phyloP scores from a whole-genome alignment of 2,797 vertebrate species.

The Muscicapa comitata region DNA sequence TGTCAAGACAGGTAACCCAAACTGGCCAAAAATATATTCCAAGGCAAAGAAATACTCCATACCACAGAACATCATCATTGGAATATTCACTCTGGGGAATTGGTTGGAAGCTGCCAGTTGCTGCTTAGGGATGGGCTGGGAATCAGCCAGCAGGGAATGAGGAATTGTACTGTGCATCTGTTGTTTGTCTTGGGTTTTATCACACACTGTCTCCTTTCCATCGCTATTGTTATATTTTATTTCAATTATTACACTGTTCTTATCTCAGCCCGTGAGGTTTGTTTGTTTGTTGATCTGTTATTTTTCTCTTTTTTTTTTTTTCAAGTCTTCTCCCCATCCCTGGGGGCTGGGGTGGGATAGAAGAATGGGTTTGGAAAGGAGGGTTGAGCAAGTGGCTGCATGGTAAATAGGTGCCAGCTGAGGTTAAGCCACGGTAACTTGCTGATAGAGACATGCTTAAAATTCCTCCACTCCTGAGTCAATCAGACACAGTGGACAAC shows the following conservation, averaged over 20 bases:
- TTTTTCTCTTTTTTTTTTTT: neutral
- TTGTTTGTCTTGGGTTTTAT: neutral
- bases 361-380: neutral
- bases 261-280: neutral
- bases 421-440: neutral
- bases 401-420: neutral
- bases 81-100: neutral
- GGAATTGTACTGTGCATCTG: neutral
- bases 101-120: neutral
- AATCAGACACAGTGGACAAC: neutral
- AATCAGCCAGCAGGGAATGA: neutral
- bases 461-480: neutral
- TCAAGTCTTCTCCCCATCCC: neutral
- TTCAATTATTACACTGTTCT: neutral
- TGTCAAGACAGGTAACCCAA: neutral
- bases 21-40: neutral
- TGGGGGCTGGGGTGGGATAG: neutral
- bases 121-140: neutral
- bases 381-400: neutral
- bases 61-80: neutral
- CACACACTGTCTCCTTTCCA: rapidly evolving
- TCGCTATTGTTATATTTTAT: neutral
- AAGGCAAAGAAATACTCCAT: neutral
- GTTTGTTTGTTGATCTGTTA: neutral
- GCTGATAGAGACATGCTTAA: neutral